These are phyloP conservation scores for Axis porcinus DNA, from an alignment of 2,113 vertebrate genomes.

Conservation along the genomic window DNA sequence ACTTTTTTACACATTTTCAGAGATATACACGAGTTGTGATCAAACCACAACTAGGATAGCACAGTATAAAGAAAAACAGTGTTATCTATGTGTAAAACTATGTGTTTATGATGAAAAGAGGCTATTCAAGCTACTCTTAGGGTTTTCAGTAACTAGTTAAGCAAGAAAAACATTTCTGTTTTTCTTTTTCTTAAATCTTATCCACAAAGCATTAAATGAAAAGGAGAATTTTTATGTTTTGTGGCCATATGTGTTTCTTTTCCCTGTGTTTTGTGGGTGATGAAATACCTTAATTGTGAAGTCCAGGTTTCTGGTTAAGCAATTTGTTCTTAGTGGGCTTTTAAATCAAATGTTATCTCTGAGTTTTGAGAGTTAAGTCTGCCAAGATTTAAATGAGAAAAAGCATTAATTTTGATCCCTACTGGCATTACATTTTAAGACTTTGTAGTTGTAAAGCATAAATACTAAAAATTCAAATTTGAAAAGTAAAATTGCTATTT, in stretches of 20 bases:
- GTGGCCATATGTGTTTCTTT: neutral
- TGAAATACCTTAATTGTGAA: slow-evolving; percentile 39
- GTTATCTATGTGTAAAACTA: neutral
- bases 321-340: slow-evolving; percentile 25
- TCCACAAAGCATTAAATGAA: slow-evolving; percentile 10
- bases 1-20: neutral
- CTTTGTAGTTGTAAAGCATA: neutral
- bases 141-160: neutral
- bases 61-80: slow-evolving; percentile 2
- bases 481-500: slow-evolving; percentile 10
- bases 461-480: slow-evolving; percentile 27
- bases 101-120: neutral
- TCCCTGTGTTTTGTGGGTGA: neutral
- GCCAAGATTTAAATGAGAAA: slow-evolving; percentile 37
- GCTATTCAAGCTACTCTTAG: neutral
- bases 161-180: neutral
- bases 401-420: slow-evolving; percentile 30
- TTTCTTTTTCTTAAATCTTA: neutral
- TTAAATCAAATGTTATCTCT: slow-evolving; percentile 53
- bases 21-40: neutral
- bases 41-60: neutral
- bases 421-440: slow-evolving; percentile 25
- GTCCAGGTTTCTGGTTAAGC: slow-evolving; percentile 42
- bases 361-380: slow-evolving; percentile 22
- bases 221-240: slow-evolving; percentile 45